Conservation (phyloP, 2,113 vertebrate species). For the Tachycineta bicolor region DNA sequence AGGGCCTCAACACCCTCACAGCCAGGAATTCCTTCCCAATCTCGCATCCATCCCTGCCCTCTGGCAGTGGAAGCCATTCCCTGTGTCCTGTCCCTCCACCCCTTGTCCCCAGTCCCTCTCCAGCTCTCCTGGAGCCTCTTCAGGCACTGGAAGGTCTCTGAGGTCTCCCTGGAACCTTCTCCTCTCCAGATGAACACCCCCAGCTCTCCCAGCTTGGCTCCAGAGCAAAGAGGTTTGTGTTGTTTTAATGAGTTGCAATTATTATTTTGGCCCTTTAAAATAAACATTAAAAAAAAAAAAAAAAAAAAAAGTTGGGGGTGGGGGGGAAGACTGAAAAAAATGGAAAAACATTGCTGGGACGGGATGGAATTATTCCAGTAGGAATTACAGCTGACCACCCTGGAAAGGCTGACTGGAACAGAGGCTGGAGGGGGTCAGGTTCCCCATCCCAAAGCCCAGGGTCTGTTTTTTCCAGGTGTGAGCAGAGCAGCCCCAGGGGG, state of each 20-base stretch:
- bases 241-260: not conserved
- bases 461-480: not conserved
- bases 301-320: too few species aligned
- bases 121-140: not conserved
- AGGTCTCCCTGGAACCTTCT: not conserved
- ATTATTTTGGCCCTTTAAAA: not conserved
- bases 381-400: not conserved
- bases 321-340: too few species aligned
- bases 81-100: not conserved
- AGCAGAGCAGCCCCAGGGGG: not conserved
- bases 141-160: rapidly evolving
- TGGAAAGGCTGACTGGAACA: not conserved
- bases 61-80: not conserved
- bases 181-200: not conserved
- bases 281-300: not conserved
- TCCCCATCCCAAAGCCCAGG: rapidly evolving
- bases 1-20: rapidly evolving
- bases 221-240: not conserved
- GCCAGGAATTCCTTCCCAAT: rapidly evolving
- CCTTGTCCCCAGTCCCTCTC: not conserved
- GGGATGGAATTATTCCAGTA: not conserved
- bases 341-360: not conserved
- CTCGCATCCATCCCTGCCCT: rapidly evolving
- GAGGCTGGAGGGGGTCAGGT: not conserved
- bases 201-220: not conserved